Conservation (phyloP, 1,140 invertebrate species). For the Leucophenga varia region DNA sequence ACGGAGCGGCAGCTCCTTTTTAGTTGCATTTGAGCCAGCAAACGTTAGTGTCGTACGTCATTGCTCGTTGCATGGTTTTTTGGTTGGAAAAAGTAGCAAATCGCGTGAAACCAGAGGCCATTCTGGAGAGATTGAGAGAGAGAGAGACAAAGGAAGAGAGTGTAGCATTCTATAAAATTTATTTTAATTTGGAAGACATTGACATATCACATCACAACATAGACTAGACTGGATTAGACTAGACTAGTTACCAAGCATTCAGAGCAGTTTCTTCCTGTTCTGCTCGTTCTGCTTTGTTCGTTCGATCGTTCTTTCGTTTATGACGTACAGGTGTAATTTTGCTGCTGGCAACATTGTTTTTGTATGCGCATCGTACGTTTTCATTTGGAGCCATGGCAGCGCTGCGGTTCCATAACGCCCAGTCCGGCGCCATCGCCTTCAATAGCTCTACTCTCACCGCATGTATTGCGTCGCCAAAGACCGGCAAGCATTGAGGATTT, state of each 20-base stretch:
- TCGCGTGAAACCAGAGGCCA: too few species aligned
- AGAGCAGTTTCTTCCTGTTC: too few species aligned
- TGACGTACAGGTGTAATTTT: not conserved
- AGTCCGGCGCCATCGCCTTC: constrained; percentile 50
- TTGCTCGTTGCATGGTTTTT: too few species aligned
- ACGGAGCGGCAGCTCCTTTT: constrained; percentile 30
- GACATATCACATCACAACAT: too few species aligned
- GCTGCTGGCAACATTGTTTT: constrained; percentile 1
- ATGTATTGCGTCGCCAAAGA: constrained; percentile 46
- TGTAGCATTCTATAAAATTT: too few species aligned
- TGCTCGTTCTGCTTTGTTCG: not conserved
- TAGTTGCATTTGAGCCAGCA: constrained; percentile 44
- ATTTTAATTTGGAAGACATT: too few species aligned
- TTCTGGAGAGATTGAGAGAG: too few species aligned
- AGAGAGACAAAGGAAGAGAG: too few species aligned
- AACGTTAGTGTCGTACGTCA: constrained; percentile 18
- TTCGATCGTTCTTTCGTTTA: constrained; percentile 5
- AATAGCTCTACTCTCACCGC: constrained; percentile 44
- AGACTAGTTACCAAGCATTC: too few species aligned
- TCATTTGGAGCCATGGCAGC: constrained; percentile 55
- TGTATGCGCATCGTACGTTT: constrained; percentile 55
- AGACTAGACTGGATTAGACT: too few species aligned
- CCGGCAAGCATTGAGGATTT: constrained; percentile 44
- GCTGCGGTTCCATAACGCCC: constrained; percentile 42
- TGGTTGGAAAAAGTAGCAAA: not conserved